These are phyloP conservation scores for Phrynocephalus forsythii DNA, from an alignment of 2,797 vertebrate genomes.

Conservation along the genomic window DNA sequence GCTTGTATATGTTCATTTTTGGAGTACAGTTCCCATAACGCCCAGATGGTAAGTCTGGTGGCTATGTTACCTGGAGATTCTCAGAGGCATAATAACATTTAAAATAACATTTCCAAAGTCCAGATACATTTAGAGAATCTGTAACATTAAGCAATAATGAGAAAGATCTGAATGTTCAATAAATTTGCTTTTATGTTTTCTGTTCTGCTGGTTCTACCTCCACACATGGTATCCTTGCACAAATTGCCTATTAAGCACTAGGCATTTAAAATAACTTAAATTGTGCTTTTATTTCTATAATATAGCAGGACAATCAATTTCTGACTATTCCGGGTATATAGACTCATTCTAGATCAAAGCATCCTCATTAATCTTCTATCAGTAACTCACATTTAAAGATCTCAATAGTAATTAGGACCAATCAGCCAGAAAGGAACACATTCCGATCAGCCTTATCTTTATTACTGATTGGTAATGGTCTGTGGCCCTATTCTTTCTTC, in stretches of 20 bases:
- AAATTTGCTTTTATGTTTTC: neutral
- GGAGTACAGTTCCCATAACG: no score
- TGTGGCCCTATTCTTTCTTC: conserved; percentile 13
- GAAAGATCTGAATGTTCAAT: neutral
- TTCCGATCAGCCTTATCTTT: neutral
- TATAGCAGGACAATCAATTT: neutral
- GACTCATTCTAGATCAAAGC: conserved; percentile 11
- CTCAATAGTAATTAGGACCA: conserved; percentile 37
- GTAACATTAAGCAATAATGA: neutral
- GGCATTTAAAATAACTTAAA: conserved; percentile 6
- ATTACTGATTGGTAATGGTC: conserved; percentile 27
- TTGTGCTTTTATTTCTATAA: conserved; percentile 34
- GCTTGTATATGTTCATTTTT: no score
- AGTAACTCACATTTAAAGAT: conserved; percentile 26
- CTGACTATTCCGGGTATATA: conserved; percentile 9
- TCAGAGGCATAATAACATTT: no score
- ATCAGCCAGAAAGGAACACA: conserved; percentile 37
- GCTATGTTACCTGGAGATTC: no score
- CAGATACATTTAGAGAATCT: neutral
- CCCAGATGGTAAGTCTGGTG: no score
- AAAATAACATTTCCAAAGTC: neutral
- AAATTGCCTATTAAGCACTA: conserved; percentile 21
- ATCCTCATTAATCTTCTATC: conserved; percentile 32
- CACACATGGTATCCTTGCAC: neutral
- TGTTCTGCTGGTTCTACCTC: neutral